These are phyloP conservation scores for Oenanthe melanoleuca DNA, from an alignment of 2,113 vertebrate species.

Conservation along the genomic window DNA sequence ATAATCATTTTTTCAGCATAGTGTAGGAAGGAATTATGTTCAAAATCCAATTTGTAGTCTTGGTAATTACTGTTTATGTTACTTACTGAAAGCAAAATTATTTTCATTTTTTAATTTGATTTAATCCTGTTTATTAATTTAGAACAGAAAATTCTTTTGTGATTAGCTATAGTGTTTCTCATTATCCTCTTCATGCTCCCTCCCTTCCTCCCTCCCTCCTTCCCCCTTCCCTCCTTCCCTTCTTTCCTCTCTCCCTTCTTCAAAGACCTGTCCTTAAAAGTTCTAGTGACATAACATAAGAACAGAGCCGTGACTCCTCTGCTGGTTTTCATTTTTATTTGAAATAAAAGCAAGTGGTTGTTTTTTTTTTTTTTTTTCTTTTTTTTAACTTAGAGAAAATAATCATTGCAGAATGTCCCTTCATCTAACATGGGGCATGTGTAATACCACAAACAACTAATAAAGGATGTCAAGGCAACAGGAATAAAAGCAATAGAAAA, in stretches of 20 bases:
- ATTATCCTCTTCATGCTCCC: background rate
- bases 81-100: background rate
- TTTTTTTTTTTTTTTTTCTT: no score
- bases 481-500: conserved; percentile 5
- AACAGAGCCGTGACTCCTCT: background rate
- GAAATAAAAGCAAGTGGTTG: background rate
- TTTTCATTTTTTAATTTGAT: background rate
- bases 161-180: background rate
- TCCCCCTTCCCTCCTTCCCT: background rate
- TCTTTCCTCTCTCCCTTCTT: background rate
- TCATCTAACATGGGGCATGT: background rate
- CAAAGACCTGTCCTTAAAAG: background rate
- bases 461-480: conserved; percentile 21
- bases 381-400: background rate
- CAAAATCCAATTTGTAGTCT: background rate
- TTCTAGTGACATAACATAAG: background rate
- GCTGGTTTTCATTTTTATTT: background rate
- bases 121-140: background rate
- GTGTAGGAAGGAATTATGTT: background rate
- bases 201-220: background rate
- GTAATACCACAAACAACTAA: background rate
- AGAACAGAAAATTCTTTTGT: background rate
- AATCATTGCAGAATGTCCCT: background rate
- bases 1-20: background rate
- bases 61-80: background rate